Percentiles rank a stretch among this genome's conserved stretches.
These are phyloP conservation scores for Atethmia centrago DNA, from an alignment of 2,888 invertebrate genomes.

Conservation along the genomic window DNA sequence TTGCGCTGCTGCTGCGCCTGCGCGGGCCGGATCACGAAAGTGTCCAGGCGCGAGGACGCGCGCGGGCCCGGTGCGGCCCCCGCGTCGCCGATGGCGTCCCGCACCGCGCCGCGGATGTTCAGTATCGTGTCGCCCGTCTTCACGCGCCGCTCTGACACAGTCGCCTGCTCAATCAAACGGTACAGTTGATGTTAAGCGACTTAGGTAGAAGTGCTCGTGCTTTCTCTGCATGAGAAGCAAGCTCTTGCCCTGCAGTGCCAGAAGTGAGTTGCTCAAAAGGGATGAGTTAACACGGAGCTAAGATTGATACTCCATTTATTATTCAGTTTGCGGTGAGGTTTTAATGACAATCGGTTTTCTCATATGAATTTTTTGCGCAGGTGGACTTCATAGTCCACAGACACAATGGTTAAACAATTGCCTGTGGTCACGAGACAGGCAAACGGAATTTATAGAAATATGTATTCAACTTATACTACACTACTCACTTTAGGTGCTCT, in stretches of 20 bases:
- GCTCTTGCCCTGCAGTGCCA: not conserved
- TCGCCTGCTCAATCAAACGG: conserved; percentile 21
- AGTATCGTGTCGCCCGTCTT: conserved; percentile 87
- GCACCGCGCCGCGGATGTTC: conserved; percentile 86
- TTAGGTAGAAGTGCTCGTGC: not conserved
- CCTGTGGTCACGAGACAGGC: not conserved
- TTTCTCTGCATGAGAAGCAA: not conserved
- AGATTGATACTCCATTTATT: not conserved
- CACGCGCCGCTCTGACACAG: conserved; percentile 74
- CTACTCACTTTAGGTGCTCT: conserved; percentile 77
- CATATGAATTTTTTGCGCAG: not conserved
- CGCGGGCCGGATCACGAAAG: conserved; percentile 85
- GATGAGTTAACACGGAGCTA: no score
- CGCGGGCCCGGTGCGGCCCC: conserved; percentile 84
- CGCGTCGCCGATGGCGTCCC: conserved; percentile 87
- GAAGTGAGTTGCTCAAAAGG: no score
- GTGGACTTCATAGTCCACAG: not conserved
- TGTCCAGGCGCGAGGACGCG: conserved; percentile 83
- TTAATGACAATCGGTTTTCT: not conserved
- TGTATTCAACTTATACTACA: not conserved
- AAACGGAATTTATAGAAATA: not conserved
- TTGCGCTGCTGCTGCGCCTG: conserved; percentile 69
- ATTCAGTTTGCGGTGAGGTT: not conserved
- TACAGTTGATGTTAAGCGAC: not conserved
- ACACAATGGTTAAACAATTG: not conserved